Percentiles rank a stretch among this genome's conserved stretches.
Conservation (phyloP, 2,113 vertebrate species). For the Amblyornis subalaris region DNA sequence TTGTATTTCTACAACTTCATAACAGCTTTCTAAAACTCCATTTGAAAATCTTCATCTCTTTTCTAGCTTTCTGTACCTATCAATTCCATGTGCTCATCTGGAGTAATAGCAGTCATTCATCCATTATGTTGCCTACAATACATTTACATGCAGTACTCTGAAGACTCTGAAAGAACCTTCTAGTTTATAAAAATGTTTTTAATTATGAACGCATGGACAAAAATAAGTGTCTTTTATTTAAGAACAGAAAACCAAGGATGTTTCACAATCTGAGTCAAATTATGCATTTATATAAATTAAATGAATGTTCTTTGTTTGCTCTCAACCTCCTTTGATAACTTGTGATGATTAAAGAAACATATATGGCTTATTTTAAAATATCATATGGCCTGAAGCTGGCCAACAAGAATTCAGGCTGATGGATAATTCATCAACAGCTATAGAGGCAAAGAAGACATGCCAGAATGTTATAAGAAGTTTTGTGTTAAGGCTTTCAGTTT, state of each 20-base stretch:
- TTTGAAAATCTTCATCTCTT: not conserved
- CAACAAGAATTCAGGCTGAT: not conserved
- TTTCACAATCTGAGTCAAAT: not conserved
- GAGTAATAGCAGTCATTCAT: not conserved
- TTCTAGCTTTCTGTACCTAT: not conserved
- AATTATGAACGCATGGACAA: not conserved
- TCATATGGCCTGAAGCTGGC: not conserved
- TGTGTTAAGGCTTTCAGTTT: not conserved
- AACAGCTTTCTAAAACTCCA: not conserved
- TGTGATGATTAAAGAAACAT: not conserved
- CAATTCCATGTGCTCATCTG: not conserved
- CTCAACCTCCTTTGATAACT: not conserved
- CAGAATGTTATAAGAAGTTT: not conserved
- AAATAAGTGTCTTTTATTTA: not conserved
- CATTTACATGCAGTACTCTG: not conserved
- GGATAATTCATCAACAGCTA: not conserved
- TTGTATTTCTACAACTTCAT: not conserved
- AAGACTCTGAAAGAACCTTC: not conserved
- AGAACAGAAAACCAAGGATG: not conserved
- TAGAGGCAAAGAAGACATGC: not conserved
- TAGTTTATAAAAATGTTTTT: not conserved
- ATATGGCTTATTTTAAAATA: not conserved
- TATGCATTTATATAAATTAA: not conserved
- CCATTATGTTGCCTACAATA: not conserved
- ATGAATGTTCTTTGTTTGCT: not conserved